phyloP scores from a whole-genome alignment of 1,140 invertebrate species.

The Lepidotrigona ventralis region DNA sequence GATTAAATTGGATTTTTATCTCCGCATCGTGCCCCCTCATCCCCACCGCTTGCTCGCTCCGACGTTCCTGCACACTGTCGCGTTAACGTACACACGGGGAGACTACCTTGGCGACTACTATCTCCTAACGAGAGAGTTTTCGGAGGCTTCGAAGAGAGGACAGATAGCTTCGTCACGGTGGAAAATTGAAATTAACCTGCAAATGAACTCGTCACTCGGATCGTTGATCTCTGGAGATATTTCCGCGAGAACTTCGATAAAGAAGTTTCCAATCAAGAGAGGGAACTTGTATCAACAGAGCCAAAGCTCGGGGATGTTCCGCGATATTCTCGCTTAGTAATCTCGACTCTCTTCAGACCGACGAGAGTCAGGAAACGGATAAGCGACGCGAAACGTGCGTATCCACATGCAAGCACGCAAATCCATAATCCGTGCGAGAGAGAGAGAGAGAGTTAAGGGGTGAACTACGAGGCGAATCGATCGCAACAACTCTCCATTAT shows the following conservation, averaged over 20 bases:
- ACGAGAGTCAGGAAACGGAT: neutral
- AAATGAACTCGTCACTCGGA: no score
- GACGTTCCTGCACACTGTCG: neutral
- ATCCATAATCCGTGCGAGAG: neutral
- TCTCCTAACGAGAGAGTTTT: neutral
- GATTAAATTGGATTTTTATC: slow-evolving; percentile 54
- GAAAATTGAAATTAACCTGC: neutral
- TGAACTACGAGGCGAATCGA: slow-evolving; percentile 18
- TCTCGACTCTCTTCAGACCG: neutral
- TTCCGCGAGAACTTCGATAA: no score
- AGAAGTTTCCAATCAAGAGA: no score
- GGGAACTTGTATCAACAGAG: no score
- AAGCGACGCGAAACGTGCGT: neutral
- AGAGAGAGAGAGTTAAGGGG: neutral
- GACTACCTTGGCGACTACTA: neutral
- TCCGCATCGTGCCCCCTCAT: neutral
- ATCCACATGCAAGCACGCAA: neutral
- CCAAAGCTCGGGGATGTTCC: no score
- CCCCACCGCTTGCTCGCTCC: neutral
- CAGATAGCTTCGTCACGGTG: neutral
- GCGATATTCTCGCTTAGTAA: neutral
- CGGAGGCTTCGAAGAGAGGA: neutral
- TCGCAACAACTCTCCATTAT: neutral
- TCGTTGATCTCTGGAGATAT: no score
- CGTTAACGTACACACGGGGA: slow-evolving; percentile 23